Evolutionary conservation across 2,113 vertebrate species (phyloP).

Genomic region (Notarius lentiginosus): DNA sequence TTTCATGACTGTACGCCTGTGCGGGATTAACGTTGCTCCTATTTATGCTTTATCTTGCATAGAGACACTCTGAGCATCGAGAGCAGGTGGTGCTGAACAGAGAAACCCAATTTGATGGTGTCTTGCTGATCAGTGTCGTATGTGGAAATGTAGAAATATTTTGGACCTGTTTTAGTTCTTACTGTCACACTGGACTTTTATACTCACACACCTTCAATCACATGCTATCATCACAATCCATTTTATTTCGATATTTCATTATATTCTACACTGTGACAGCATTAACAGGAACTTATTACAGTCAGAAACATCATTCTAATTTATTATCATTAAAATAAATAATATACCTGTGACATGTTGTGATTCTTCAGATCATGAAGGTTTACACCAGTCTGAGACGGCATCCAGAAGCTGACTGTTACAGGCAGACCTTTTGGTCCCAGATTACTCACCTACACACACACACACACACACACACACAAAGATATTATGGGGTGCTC

Average conservation of each 20-base stretch:
- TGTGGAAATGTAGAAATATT: too few species aligned
- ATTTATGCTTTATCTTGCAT: too few species aligned
- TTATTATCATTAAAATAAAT: background rate
- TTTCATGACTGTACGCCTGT: too few species aligned
- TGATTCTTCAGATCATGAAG: constrained; percentile 54
- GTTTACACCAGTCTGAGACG: constrained; percentile 53
- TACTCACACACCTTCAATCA: background rate
- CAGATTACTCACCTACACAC: constrained; percentile 64
- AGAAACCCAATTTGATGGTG: too few species aligned
- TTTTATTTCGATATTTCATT: background rate
- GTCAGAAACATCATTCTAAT: background rate
- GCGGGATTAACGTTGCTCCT: too few species aligned
- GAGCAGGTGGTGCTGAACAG: too few species aligned
- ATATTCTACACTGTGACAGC: background rate
- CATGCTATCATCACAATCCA: too few species aligned
- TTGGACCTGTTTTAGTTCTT: too few species aligned
- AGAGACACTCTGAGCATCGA: too few species aligned
- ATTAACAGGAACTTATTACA: background rate
- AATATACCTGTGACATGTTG: constrained; percentile 25
- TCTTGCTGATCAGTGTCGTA: too few species aligned
- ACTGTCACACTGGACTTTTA: too few species aligned
- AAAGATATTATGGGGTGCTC: background rate
- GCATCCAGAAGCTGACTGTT: constrained; percentile 58
- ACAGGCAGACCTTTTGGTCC: constrained; percentile 62
- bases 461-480: background rate